phyloP scores from a whole-genome alignment of 2,113 vertebrate species.

The Otocyon megalotis region DNA sequence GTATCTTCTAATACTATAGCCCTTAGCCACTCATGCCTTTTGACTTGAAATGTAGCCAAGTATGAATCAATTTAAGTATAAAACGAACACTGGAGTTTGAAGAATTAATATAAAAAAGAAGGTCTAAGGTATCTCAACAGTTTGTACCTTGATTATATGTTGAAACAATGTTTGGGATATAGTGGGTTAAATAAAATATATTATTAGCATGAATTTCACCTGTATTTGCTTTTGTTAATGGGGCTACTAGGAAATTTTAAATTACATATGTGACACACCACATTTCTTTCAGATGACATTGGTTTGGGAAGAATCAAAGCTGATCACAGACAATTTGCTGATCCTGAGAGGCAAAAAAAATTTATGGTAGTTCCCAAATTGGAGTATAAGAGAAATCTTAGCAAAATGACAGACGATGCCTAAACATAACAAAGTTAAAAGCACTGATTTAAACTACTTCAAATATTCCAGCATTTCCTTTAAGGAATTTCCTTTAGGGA shows the following conservation, averaged over 20 bases:
- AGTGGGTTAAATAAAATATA: not conserved
- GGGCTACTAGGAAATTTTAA: not conserved
- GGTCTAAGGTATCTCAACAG: not conserved
- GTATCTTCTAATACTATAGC: not conserved
- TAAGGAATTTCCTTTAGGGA: not conserved
- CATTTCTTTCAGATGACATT: not conserved
- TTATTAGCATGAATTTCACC: not conserved
- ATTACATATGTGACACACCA: not conserved
- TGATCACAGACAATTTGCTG: not conserved
- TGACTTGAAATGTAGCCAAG: not conserved
- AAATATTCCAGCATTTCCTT: not conserved
- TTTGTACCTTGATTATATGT: not conserved
- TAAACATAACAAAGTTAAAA: conserved; percentile 30
- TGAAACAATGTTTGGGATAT: not conserved
- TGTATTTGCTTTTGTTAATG: conserved; percentile 47
- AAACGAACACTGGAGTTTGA: not conserved
- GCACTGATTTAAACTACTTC: conserved; percentile 39
- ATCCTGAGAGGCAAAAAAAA: conserved; percentile 8
- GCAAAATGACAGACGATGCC: not conserved
- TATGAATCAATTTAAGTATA: not conserved
- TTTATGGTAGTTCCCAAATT: not conserved
- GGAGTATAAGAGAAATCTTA: not conserved
- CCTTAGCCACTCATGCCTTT: not conserved
- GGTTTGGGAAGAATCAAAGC: not conserved
- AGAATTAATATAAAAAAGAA: conserved; percentile 12